phyloP scores from a whole-genome alignment of 2,797 vertebrate genomes.

The Gymnoscopelus braueri region DNA sequence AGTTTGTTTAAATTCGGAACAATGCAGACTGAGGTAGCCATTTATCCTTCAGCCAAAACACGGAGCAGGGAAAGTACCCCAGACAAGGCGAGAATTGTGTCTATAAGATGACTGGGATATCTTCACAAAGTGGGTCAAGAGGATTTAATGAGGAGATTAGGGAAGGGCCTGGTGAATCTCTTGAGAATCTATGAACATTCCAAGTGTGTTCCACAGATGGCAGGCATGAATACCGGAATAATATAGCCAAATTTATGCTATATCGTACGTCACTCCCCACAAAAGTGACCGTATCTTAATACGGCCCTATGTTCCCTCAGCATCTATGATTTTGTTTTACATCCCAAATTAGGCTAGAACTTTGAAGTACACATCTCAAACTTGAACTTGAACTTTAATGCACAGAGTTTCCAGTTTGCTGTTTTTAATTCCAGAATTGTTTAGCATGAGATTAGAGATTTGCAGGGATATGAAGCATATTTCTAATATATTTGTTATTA shows the following conservation, averaged over 20 bases:
- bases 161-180: slow-evolving; percentile 23
- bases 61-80: slow-evolving; percentile 8
- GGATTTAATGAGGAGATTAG: slow-evolving; percentile 37
- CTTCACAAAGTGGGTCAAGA: slow-evolving; percentile 40
- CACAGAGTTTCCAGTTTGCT: no score
- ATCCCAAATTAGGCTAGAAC: no score
- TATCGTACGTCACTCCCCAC: no score
- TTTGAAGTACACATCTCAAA: no score
- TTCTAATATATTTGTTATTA: no score
- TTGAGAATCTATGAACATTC: slow-evolving; percentile 44
- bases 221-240: slow-evolving; percentile 40
- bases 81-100: slow-evolving; percentile 34
- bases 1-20: slow-evolving; percentile 48
- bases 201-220: slow-evolving; percentile 26
- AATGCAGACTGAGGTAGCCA: slow-evolving; percentile 34
- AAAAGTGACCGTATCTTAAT: no score
- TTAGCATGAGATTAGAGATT: no score
- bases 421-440: no score
- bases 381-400: no score
- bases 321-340: no score
- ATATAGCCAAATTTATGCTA: slow-evolving; percentile 3
- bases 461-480: no score
- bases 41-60: slow-evolving; percentile 49
- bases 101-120: slow-evolving; percentile 17
- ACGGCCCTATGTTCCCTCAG: no score